These are phyloP conservation scores for Colletes collaris DNA, from an alignment of 2,888 invertebrate species.

Conservation along the genomic window DNA sequence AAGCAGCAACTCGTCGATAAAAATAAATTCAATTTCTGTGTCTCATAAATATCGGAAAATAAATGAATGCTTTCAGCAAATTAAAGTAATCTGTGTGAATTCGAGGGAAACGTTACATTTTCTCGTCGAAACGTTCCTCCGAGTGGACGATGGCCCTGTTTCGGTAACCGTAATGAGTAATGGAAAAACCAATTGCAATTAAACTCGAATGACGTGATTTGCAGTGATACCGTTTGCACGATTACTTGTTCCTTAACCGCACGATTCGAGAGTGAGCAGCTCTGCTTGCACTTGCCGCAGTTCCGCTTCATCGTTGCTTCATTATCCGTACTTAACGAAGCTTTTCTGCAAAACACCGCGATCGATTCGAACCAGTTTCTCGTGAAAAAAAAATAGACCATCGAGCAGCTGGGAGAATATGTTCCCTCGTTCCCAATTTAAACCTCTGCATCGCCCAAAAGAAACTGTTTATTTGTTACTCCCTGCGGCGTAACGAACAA, in stretches of 20 bases:
- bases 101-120: background rate
- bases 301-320: constrained; percentile 62
- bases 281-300: constrained; percentile 38
- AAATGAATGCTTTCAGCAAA: no score
- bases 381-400: constrained; percentile 31
- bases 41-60: no score
- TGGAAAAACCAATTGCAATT: constrained; percentile 73
- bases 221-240: constrained; percentile 47
- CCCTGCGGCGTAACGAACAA: no score
- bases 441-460: background rate
- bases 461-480: background rate
- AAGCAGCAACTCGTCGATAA: no score
- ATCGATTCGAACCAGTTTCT: constrained; percentile 48
- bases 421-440: background rate
- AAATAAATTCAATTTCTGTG: no score
- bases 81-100: background rate
- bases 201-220: constrained; percentile 64
- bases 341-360: constrained; percentile 44
- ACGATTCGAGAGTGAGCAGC: constrained; percentile 17
- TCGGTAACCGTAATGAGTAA: constrained; percentile 67
- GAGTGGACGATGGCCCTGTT: constrained; percentile 20
- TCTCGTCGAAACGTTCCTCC: constrained; percentile 12
- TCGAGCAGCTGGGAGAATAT: constrained; percentile 3
- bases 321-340: constrained; percentile 67
- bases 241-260: constrained; percentile 47